Percentiles rank a stretch among this genome's conserved stretches.
Evolutionary conservation across 2,797 vertebrate genomes (phyloP).

Genomic region (Miichthys miiuy): DNA sequence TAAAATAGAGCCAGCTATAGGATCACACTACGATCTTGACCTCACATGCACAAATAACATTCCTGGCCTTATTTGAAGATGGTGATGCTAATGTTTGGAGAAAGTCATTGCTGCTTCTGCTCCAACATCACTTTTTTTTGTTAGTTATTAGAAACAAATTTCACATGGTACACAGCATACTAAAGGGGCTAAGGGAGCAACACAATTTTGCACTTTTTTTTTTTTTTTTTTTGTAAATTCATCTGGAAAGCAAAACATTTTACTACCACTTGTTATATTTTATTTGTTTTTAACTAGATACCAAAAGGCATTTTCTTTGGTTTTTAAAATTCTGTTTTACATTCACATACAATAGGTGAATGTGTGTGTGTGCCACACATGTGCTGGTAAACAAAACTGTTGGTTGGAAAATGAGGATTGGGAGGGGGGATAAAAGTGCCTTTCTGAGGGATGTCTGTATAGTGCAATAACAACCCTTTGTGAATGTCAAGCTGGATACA

Average conservation of each 20-base stretch:
- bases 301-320: conserved; percentile 67
- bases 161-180: conserved; percentile 76
- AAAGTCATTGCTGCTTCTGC: conserved; percentile 55
- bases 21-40: conserved; percentile 82
- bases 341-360: conserved; percentile 64
- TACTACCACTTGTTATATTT: conserved; percentile 68
- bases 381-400: conserved; percentile 63
- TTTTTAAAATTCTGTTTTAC: conserved; percentile 67
- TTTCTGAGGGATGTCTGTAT: conserved; percentile 84
- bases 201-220: conserved; percentile 78
- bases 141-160: conserved; percentile 44
- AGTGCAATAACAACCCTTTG: conserved; percentile 87
- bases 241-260: conserved; percentile 63
- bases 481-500: conserved; percentile 83
- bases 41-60: conserved; percentile 79
- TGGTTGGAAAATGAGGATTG: conserved; percentile 54
- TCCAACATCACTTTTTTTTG: conserved; percentile 54
- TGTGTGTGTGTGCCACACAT: conserved; percentile 51
- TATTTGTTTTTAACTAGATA: conserved; percentile 79
- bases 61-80: conserved; percentile 74
- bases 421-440: conserved; percentile 83
- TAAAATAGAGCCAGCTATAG: conserved; percentile 66
- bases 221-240: conserved; percentile 46
- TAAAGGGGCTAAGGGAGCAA: conserved; percentile 70
- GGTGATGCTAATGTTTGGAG: conserved; percentile 44